Conservation (phyloP, 2,888 invertebrate genomes). For the Dasypolia templi region DNA sequence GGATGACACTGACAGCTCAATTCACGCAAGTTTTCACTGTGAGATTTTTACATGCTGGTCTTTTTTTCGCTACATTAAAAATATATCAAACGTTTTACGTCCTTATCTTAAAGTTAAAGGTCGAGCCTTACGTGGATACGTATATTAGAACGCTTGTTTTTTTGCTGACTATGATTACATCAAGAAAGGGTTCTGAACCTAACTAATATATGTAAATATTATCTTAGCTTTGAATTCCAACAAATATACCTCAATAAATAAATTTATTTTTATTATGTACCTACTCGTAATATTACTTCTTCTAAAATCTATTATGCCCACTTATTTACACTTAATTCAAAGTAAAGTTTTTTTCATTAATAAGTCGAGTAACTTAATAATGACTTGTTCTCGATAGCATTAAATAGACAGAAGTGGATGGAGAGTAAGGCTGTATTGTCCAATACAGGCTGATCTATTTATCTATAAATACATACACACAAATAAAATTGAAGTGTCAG, state of each 20-base stretch:
- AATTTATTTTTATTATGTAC: neutral
- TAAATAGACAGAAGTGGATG: neutral
- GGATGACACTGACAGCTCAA: no score
- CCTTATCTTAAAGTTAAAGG: constrained; percentile 14
- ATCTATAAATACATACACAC: no score
- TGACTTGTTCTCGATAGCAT: neutral
- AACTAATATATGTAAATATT: constrained; percentile 46
- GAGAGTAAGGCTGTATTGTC: no score
- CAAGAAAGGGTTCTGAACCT: constrained; percentile 56
- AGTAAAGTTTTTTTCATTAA: neutral
- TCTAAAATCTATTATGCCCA: no score
- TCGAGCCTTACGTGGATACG: constrained; percentile 6
- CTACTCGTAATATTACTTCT: no score
- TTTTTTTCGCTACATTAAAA: constrained; percentile 5
- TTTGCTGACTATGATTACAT: constrained; percentile 51
- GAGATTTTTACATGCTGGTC: no score
- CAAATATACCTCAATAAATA: constrained; percentile 23
- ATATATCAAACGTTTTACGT: constrained; percentile 10
- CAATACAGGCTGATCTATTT: no score
- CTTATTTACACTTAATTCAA: neutral
- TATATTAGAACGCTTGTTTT: constrained; percentile 34
- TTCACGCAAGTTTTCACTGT: no score
- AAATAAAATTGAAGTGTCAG: no score
- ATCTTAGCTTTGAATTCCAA: constrained; percentile 21
- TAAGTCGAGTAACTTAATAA: no score